Base-by-base conservation (phyloP, 2,888 invertebrate genomes). In the Seira ritae region DNA sequence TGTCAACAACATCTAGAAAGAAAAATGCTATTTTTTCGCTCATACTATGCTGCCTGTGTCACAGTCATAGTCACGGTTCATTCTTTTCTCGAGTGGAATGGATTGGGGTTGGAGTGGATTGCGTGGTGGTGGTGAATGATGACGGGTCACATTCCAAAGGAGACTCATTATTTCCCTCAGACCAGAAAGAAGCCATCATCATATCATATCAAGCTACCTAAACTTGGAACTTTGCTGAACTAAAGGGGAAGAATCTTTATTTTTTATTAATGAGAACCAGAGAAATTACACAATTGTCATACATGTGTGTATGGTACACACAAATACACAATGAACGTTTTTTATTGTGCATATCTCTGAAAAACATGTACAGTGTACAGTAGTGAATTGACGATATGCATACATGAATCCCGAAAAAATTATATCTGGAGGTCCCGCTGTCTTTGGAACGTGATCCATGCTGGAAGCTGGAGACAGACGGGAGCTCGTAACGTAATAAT, bases 381-480 rank as follows among this genome's bases (percentile, higher is more conserved):
- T 23, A 68, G 24, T n/a, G n/a, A n/a, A n/a, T n/a, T n/a, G n/a
- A n/a, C n/a, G n/a, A n/a, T n/a, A n/a, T n/a, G n/a, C n/a, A n/a
- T n/a, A n/a, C n/a, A n/a, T n/a, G n/a, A n/a, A n/a, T n/a, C n/a
- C n/a, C n/a, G n/a, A n/a, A n/a, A n/a, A n/a, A n/a, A n/a, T n/a
- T n/a, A n/a, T n/a, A n/a, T n/a, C n/a, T n/a, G 22, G 55, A 22
- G 24, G 74, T 37, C 83, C 78, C 62, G 83, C 78, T 78, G 78
- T 83, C 83, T 82, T 20, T 65, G 83, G 78, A 78, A 83, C 82
- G 82, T 82, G 82, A 82, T 82, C 81, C 76, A 76, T 76, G 77
- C 82, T 82, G 82, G 82, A 82, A 73, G 82, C 82, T 82, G 83
- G 83, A 83, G 83, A 83, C 83, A 78, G 60, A 77, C 78, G 78